These are phyloP conservation scores for Exaiptasia diaphana DNA, from an alignment of 64 coral and sea anemone species.

Conservation along the genomic window DNA sequence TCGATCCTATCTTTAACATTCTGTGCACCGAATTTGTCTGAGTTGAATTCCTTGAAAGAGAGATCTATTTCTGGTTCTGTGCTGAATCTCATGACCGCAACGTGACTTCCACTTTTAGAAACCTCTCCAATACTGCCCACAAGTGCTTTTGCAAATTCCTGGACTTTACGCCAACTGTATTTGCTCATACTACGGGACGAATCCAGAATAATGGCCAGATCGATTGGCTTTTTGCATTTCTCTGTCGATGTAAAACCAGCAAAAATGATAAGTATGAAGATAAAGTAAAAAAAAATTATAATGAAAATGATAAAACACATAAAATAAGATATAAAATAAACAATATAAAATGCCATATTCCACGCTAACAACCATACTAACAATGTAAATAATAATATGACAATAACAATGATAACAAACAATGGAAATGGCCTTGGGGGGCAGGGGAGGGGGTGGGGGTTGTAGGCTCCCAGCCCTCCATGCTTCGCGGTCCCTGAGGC, in stretches of 20 bases:
- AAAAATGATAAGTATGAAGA: too few species aligned
- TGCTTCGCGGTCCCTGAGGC: too few species aligned
- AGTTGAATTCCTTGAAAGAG: constrained; percentile 13
- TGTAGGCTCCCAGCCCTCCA: too few species aligned
- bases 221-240: background rate
- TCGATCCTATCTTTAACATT: constrained; percentile 24
- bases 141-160: constrained; percentile 3
- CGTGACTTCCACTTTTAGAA: background rate
- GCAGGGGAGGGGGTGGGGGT: too few species aligned
- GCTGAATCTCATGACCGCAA: constrained; percentile 21
- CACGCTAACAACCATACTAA: too few species aligned
- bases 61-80: background rate
- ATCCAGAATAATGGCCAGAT: constrained; percentile 43
- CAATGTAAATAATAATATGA: too few species aligned
- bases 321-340: too few species aligned
- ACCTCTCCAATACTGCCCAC: constrained; percentile 17
- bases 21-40: constrained; percentile 42
- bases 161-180: constrained; percentile 11
- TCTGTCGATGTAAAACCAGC: background rate
- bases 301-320: too few species aligned
- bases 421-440: too few species aligned
- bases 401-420: too few species aligned
- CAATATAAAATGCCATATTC: too few species aligned
- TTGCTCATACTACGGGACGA: constrained; percentile 41
- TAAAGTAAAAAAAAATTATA: too few species aligned